A percentile compares a stretch with the other conserved stretches of the same genome.
Conservation (phyloP, 2,888 invertebrate genomes). For the Piscicola geometra region DNA sequence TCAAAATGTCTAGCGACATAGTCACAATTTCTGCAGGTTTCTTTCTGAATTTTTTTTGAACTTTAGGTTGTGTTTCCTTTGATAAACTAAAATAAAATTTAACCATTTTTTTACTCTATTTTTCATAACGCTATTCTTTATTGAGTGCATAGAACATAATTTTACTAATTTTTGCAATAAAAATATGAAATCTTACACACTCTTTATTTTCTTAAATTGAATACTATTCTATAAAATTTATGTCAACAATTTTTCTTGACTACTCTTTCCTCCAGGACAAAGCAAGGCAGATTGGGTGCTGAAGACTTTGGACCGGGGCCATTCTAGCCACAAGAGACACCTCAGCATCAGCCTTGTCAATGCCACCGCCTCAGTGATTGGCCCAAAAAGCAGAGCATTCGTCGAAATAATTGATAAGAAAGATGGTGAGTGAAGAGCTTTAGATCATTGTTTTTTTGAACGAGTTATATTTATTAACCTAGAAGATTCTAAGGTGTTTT, state of each 20-base stretch:
- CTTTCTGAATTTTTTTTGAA: background rate
- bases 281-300: constrained; percentile 13
- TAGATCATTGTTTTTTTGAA: too few species aligned
- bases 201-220: too few species aligned
- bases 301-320: background rate
- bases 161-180: too few species aligned
- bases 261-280: background rate
- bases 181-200: too few species aligned
- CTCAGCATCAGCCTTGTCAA: constrained; percentile 15
- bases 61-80: background rate
- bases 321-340: background rate
- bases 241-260: too few species aligned
- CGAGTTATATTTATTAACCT: too few species aligned
- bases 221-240: too few species aligned
- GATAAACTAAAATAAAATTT: background rate
- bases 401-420: constrained; percentile 16
- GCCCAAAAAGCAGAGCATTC: background rate
- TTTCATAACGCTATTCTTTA: too few species aligned
- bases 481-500: too few species aligned
- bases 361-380: constrained; percentile 17
- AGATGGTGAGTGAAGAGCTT: constrained; percentile 25
- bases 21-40: constrained; percentile 32
- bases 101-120: too few species aligned
- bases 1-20: constrained; percentile 42
- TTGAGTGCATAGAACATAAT: too few species aligned